Evolutionary conservation across 2,888 invertebrate species (phyloP), one percentile per base, ranked within the genome.

Genomic region (Phortica okadai): DNA sequence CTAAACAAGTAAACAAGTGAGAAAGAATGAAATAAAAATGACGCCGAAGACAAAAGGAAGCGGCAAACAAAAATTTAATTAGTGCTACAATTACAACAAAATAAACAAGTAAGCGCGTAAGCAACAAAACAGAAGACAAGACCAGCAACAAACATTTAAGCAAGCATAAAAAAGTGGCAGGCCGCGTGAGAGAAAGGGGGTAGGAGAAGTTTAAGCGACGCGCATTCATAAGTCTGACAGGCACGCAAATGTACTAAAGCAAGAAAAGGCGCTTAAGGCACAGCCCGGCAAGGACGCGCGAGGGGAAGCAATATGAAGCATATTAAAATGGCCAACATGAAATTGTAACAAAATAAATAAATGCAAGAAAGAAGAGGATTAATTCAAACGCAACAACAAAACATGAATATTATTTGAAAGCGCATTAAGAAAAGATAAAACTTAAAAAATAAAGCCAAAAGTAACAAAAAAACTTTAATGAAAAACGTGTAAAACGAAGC

Each of bases 11-110:
- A 21, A 56, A 56, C 56, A 56, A 56, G 56, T n/a, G n/a, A 21
- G 62, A 50, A 8, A 14, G 14, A 3, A 50, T 50, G 50, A 50
- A 14, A 50, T 14, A 14, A 50, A 50, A 33, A 33, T 33, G 33
- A 11, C 50, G 50, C 14, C 6, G 6, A 11, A 14, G 50, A 14
- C 50, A 50, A 50, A 50, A 8, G 33, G 50, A 8, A 50, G 50
- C 50, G 64, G 8, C 6, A 33, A 33, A 33, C 64, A 25, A 69
- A 45, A 69, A 69, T 50, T 69, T 69, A 69, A 69, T 69, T 69
- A 69, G 69, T 45, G 45, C 69, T 21, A 69, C 45, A 69, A 69
- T 42, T 69, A 69, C 45, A 59, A 59, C 10, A 69, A 45, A 69
- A 69, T 44, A 69, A 69, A 69, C 42, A 69, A 16, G 41, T 6